Base-by-base conservation (phyloP, 2,113 vertebrate genomes). In the Butastur rufipennis region DNA sequence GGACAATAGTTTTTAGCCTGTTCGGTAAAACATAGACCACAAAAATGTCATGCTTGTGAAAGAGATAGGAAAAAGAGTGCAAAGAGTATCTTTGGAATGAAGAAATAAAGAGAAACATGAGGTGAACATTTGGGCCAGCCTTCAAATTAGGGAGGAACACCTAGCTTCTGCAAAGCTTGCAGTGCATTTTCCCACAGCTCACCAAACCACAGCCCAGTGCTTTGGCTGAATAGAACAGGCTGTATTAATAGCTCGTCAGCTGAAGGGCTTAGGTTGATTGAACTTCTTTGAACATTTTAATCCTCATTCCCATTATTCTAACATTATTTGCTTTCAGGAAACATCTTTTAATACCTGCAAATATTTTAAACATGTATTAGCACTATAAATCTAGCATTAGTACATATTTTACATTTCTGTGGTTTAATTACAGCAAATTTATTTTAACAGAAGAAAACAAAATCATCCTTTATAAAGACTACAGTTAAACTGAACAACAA, bases 281-380 rank as follows among this genome's bases (percentile, higher is more conserved):
- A 97, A 81, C 32, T 81, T 77, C 81, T 92, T 66, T 86, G 38
- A 93, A 78, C 20, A 47, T 36, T 74, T 86, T 96, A 96, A 93
- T 95, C 82, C 43, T 81, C 29, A 55, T 78, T 70, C 74, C 50
- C n/a, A 67, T 66, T 86, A 93, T 90, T 86, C 65, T 71, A 95
- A 79, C 18, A 63, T 83, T 88, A 88, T 59, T 88, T 86, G 42
- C 50, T 88, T 93, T 90, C 65, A 81, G 55, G 29, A 81, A 95
- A 45, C 13, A 48, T 61, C 3, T 10, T 73, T 85, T 84, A 96
- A 86, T 96, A 84, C 36, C 47, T 86, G 83, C 11, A 91, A 92
- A 84, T 68, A 93, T 63, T 67, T 91, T 74, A 95, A 78, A 55
- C 20, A 50, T 23, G 42, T 55, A 48, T 84, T 74, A 81, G 55